Conservation (phyloP, 2,113 vertebrate genomes). For the Nyctereutes procyonoides region DNA sequence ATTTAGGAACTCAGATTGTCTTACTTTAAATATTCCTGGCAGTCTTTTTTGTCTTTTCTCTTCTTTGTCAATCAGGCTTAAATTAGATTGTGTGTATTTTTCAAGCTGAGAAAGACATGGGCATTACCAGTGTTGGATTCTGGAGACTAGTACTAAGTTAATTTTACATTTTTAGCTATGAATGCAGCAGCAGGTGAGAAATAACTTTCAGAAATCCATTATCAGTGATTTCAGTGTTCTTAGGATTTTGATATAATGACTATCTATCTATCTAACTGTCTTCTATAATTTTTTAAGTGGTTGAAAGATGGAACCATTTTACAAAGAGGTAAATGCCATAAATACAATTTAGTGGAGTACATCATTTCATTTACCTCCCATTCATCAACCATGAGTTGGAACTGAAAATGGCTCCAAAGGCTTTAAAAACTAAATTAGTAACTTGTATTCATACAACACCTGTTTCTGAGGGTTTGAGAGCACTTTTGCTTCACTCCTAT, state of each 20-base stretch:
- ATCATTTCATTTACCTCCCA: conserved; percentile 62
- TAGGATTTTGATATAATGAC: conserved; percentile 42
- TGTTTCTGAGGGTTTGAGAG: conserved; percentile 53
- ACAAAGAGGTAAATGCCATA: conserved; percentile 44
- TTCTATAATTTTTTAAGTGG: conserved; percentile 63
- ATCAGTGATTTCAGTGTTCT: conserved; percentile 19
- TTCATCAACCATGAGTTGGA: conserved; percentile 26
- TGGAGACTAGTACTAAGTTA: neutral
- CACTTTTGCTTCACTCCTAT: neutral
- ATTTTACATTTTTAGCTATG: conserved; percentile 24
- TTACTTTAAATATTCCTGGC: conserved; percentile 25
- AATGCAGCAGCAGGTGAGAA: conserved; percentile 51
- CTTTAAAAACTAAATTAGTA: conserved; percentile 60
- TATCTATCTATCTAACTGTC: conserved; percentile 20
- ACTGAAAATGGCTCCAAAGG: conserved; percentile 49
- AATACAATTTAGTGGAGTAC: conserved; percentile 47
- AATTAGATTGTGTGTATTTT: neutral
- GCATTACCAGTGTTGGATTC: neutral
- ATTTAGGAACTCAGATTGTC: neutral
- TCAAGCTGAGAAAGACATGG: neutral
- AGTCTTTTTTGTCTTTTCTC: neutral
- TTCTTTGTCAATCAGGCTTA: conserved; percentile 23
- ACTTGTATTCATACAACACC: conserved; percentile 63
- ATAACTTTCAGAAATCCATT: conserved; percentile 37
- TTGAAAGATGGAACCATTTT: conserved; percentile 42